Evolutionary conservation across 2,113 vertebrate species (phyloP), one percentile per base, ranked within the genome.

Genomic region (Pteropus alecto): DNA sequence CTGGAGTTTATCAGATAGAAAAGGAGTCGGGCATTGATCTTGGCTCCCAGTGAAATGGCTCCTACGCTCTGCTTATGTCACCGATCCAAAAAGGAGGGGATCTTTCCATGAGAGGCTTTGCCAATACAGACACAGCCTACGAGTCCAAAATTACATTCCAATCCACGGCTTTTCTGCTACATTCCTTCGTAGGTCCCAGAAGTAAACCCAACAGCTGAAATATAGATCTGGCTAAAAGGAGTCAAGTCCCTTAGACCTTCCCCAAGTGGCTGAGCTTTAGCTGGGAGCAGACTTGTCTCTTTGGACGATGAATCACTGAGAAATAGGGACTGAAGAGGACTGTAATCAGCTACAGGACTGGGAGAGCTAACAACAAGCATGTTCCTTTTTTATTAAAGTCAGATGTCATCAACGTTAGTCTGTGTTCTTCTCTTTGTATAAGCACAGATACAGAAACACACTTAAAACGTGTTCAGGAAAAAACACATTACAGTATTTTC

Each of bases 401-500:
- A 98, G 95, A 97, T 98, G 97, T 76, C 71, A 88, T 61, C 83
- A 58, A 28, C 63, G 77, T 61, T 5, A 67, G 56, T 51, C 88
- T 51, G 35, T 90, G 95, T 73, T 95, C 78, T 81, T 90, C 84
- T 78, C 92, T 93, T 92, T 83, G 82, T 68, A 90, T 68, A 92
- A 94, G 87, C n/a, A 76, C n/a, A 77, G 96, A 87, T 22, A 77
- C 26, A 96, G 76, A 92, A 90, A 92, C 78, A 77, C 76, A 94
- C 70, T 97, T 81, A 95, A 96, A 94, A 94, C 60, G 67, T 96
- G 94, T 95, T 90, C 90, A 88, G 97, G 90, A 94, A 97, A 97
- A 96, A 97, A 94, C 74, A 97, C 83, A 95, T 96, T 91, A 94
- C 94, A 86, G 84, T 93, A 88, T 88, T 98, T 95, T 97, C 98